Conservation (phyloP, 2,888 invertebrate genomes). For the Craniophora ligustri region DNA sequence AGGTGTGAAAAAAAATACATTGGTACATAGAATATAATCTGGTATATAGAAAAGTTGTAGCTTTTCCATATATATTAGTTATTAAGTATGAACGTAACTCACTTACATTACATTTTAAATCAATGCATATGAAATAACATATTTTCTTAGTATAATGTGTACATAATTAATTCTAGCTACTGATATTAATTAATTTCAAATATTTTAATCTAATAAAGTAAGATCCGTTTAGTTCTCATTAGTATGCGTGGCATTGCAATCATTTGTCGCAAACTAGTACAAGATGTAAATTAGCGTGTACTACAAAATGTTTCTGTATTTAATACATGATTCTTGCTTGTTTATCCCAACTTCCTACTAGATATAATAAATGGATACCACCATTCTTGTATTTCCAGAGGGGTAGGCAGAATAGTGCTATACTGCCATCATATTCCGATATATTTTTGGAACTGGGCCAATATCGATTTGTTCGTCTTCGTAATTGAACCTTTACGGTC, state of each 20-base stretch:
- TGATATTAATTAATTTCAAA: conserved; percentile 14
- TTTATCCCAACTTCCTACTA: background rate
- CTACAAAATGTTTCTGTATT: conserved; percentile 7
- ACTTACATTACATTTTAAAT: no score
- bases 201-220: conserved; percentile 26
- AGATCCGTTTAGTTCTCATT: conserved; percentile 36
- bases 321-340: background rate
- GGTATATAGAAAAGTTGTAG: conserved; percentile 14
- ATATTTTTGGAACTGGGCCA: no score
- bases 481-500: no score
- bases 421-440: no score
- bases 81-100: no score
- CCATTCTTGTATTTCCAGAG: no score
- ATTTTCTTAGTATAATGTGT: no score
- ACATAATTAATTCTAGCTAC: no score
- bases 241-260: conserved; percentile 33
- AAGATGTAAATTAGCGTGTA: conserved; percentile 22
- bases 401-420: no score
- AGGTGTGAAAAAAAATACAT: conserved; percentile 21
- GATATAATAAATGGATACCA: background rate
- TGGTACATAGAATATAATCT: conserved; percentile 37
- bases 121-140: no score
- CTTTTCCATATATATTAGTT: conserved; percentile 9
- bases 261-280: conserved; percentile 12
- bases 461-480: no score